Percentiles rank a stretch among this genome's conserved stretches.
phyloP scores from a whole-genome alignment of 2,888 invertebrate genomes.

The Caenorhabditis afra region DNA sequence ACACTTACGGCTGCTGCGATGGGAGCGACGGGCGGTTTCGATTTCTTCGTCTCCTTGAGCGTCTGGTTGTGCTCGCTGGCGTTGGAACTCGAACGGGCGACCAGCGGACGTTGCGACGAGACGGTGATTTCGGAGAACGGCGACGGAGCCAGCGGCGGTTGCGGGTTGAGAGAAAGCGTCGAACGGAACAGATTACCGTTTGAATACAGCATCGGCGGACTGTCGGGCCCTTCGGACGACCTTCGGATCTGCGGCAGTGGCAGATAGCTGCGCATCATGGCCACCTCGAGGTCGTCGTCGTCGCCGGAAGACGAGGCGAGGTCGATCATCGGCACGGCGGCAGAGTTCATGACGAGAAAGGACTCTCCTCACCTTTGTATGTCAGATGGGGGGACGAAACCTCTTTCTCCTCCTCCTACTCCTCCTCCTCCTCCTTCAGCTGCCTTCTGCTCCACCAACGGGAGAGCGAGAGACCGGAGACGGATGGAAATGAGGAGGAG shows the following conservation, averaged over 20 bases:
- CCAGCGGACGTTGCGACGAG: conserved; percentile 36
- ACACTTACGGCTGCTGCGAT: conserved; percentile 58
- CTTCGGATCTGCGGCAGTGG: conserved; percentile 5
- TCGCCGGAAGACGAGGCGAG: conserved; percentile 39
- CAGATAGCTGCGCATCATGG: conserved; percentile 5
- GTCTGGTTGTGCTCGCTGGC: conserved; percentile 17
- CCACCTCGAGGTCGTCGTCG: conserved; percentile 22
- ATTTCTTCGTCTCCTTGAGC: conserved; percentile 38
- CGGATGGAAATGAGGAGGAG: not conserved
- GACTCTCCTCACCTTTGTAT: conserved; percentile 13
- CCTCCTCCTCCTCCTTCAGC: too few relatives aligned
- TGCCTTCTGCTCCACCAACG: not conserved
- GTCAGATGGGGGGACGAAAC: not conserved
- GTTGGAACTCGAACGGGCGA: conserved; percentile 17
- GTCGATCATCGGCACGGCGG: conserved; percentile 40
- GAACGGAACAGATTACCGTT: conserved; percentile 42
- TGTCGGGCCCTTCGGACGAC: conserved; percentile 4
- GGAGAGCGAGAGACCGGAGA: conserved; percentile 12
- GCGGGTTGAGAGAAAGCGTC: conserved; percentile 21
- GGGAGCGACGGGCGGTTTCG: conserved; percentile 44
- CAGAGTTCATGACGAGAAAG: conserved; percentile 24
- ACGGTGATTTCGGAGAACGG: conserved; percentile 55
- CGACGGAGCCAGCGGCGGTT: conserved; percentile 33
- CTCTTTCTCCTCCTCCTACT: not conserved
- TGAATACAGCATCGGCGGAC: conserved; percentile 9